A percentile compares a stretch with the other conserved stretches of the same genome.
phyloP scores from a whole-genome alignment of 1,140 invertebrate species.

The Centruroides vittatus region DNA sequence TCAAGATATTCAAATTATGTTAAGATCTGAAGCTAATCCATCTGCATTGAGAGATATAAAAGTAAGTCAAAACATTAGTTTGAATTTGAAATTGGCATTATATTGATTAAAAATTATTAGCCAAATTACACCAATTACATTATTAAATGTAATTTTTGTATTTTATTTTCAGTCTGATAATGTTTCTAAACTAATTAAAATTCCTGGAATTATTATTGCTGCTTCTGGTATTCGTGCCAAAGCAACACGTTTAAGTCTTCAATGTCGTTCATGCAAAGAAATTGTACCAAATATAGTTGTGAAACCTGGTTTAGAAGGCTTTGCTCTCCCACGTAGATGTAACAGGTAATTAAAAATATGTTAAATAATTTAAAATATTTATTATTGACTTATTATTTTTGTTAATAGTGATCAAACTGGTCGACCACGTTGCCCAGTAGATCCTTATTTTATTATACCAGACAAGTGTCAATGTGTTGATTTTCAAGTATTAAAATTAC shows the following conservation, averaged over 20 bases:
- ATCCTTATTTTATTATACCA: constrained; percentile 94
- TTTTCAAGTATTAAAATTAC: constrained; percentile 73
- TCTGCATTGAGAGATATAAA: constrained; percentile 70
- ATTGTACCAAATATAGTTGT: constrained; percentile 77
- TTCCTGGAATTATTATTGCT: constrained; percentile 89
- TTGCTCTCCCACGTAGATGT: constrained; percentile 89
- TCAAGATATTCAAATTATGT: constrained; percentile 84
- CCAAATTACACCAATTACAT: too few species aligned
- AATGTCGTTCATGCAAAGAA: constrained; percentile 86
- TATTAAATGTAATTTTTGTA: too few species aligned
- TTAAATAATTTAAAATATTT: not conserved
- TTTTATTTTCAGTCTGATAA: constrained; percentile 60
- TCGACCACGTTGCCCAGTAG: constrained; percentile 75
- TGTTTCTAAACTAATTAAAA: constrained; percentile 85
- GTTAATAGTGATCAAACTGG: constrained; percentile 61
- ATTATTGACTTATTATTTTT: constrained; percentile 25
- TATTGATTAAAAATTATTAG: constrained; percentile 2
- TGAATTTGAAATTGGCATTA: not conserved
- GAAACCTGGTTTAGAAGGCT: constrained; percentile 92
- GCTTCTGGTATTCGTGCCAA: constrained; percentile 89
- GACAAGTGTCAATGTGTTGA: constrained; percentile 97
- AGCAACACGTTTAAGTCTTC: constrained; percentile 85
- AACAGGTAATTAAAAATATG: constrained; percentile 47
- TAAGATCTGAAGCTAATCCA: constrained; percentile 72
- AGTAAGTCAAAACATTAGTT: constrained; percentile 34